Conservation (phyloP, 2,797 vertebrate species). For the Acrossocheilus wenchowensis region DNA sequence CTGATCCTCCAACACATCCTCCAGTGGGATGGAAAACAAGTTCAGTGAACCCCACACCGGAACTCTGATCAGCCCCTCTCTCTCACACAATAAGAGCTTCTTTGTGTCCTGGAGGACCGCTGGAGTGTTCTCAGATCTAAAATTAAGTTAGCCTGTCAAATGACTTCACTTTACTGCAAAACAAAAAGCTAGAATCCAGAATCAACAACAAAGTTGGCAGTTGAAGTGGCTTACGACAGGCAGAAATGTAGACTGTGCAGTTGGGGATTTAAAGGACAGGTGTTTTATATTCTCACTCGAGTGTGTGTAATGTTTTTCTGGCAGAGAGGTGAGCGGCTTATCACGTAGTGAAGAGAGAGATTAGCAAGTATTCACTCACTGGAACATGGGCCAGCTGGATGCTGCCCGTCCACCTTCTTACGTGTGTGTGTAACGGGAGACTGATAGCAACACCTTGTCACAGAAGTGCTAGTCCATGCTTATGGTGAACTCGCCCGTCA, state of each 20-base stretch:
- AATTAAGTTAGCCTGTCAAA: conserved; percentile 45
- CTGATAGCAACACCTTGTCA: conserved; percentile 42
- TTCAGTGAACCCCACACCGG: conserved; percentile 38
- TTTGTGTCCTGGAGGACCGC: conserved; percentile 33
- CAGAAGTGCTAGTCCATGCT: conserved; percentile 23
- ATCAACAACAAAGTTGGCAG: conserved; percentile 34
- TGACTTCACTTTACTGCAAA: conserved; percentile 41
- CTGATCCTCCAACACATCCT: conserved; percentile 31
- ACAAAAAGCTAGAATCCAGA: conserved; percentile 22
- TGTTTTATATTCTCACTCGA: conserved; percentile 53
- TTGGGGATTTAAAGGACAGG: conserved; percentile 52
- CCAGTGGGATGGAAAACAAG: conserved; percentile 31
- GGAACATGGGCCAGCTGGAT: conserved; percentile 55
- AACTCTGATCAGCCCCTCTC: conserved; percentile 20
- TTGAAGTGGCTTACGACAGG: conserved; percentile 43
- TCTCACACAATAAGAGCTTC: conserved; percentile 47
- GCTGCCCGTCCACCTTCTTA: conserved; percentile 50
- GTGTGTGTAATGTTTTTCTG: conserved; percentile 53
- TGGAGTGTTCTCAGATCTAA: conserved; percentile 26
- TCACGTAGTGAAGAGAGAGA: conserved; percentile 61
- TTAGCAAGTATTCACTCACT: conserved; percentile 58
- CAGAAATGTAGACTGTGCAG: conserved; percentile 21
- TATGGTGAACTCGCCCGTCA: conserved; percentile 29
- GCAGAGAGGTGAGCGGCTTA: conserved; percentile 62
- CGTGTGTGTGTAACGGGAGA: conserved; percentile 25